These are phyloP conservation scores for Micropoecilia bifurca DNA, from an alignment of 2,797 vertebrate genomes.

Conservation along the genomic window DNA sequence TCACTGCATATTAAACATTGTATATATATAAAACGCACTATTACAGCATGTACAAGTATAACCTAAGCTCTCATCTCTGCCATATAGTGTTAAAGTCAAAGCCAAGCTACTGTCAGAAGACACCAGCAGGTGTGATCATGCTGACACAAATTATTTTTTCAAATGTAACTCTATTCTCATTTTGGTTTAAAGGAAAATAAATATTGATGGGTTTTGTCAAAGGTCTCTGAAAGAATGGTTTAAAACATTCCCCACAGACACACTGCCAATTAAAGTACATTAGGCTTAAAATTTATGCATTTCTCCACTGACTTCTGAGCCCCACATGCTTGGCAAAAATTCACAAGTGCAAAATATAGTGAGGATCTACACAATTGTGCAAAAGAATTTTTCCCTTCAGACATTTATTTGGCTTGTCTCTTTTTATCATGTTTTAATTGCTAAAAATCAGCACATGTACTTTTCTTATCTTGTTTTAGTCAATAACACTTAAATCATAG, in stretches of 20 bases:
- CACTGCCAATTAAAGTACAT: conserved; percentile 30
- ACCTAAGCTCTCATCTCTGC: conserved; percentile 2
- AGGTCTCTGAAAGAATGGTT: background rate
- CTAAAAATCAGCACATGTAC: background rate
- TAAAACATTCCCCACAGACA: background rate
- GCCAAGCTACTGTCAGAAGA: conserved; percentile 5
- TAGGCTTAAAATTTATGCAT: conserved; percentile 1
- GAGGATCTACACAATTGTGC: background rate
- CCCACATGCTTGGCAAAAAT: background rate
- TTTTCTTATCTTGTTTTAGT: background rate
- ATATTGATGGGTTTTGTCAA: background rate
- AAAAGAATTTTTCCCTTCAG: background rate
- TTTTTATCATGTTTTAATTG: background rate
- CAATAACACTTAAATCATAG: background rate
- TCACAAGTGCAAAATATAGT: background rate
- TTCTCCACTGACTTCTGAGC: background rate
- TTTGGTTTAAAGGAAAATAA: background rate
- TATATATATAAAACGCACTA: background rate
- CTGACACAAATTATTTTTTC: background rate
- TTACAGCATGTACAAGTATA: conserved; percentile 3
- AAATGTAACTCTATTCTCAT: conserved; percentile 1
- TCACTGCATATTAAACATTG: background rate
- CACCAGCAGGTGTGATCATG: background rate
- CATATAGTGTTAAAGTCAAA: background rate
- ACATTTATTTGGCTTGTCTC: background rate